phyloP scores from a whole-genome alignment of 2,113 vertebrate species.

The Thunnus thynnus region DNA sequence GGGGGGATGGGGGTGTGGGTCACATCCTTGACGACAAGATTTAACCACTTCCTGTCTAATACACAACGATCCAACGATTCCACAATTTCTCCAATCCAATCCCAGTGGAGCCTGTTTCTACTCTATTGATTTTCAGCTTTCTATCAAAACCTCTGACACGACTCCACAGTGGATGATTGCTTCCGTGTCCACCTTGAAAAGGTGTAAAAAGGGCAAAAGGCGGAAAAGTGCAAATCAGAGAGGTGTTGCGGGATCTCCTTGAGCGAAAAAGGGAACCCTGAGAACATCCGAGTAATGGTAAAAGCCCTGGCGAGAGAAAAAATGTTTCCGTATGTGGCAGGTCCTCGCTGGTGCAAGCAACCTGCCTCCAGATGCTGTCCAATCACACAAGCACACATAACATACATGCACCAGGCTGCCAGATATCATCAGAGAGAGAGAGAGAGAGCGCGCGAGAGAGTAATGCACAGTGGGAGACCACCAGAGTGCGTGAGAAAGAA shows the following conservation, averaged over 20 bases:
- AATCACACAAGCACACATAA: slow-evolving; percentile 49
- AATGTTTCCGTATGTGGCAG: slow-evolving; percentile 60
- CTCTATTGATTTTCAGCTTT: slow-evolving; percentile 26
- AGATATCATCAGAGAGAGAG: slow-evolving; percentile 44
- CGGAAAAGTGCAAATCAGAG: slow-evolving; percentile 21
- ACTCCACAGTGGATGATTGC: slow-evolving; percentile 30
- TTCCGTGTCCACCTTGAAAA: slow-evolving; percentile 17
- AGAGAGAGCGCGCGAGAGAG: slow-evolving; percentile 9
- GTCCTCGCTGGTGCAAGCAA: slow-evolving; percentile 65
- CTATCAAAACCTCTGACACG: slow-evolving; percentile 32
- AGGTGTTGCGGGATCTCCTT: slow-evolving; percentile 39
- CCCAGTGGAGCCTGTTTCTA: slow-evolving; percentile 39
- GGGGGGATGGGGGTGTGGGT: background rate
- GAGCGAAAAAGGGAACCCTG: slow-evolving; percentile 56
- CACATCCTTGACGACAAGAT: slow-evolving; percentile 49
- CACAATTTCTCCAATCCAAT: slow-evolving; percentile 26
- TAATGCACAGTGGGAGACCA: slow-evolving; percentile 38
- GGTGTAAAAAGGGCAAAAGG: background rate
- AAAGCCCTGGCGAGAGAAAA: slow-evolving; percentile 55
- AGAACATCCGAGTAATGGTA: slow-evolving; percentile 58
- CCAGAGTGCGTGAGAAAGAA: slow-evolving; percentile 49
- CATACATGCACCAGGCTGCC: slow-evolving; percentile 49
- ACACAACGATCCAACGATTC: slow-evolving; percentile 39
- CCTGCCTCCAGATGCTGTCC: slow-evolving; percentile 76
- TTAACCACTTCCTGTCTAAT: slow-evolving; percentile 65